Evolutionary conservation across 1,140 invertebrate species (phyloP).

Genomic region (Trichomalopsis sarcophagae): DNA sequence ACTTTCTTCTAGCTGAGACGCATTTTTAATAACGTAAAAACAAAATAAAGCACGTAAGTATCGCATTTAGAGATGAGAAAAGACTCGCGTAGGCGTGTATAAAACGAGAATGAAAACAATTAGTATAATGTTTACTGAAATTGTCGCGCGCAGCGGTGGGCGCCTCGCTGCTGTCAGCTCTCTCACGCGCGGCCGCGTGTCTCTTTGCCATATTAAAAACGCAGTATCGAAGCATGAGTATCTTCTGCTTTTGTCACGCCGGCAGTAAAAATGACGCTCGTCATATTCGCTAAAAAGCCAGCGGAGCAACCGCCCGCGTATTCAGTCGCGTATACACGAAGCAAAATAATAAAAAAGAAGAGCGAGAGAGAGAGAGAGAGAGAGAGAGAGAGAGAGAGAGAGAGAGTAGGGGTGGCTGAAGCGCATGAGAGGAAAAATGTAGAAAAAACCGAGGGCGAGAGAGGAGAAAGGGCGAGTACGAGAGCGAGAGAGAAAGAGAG

Average conservation of each 20-base stretch:
- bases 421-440: constrained; percentile 8
- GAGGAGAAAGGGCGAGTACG: not conserved
- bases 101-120: constrained; percentile 1
- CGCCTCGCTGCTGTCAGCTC: not conserved
- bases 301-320: not conserved
- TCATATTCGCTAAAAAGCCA: constrained; percentile 49
- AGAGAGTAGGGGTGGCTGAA: not conserved
- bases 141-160: constrained; percentile 19
- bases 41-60: not conserved
- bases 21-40: not conserved
- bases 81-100: not conserved
- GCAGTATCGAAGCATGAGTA: constrained; percentile 44
- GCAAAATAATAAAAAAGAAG: constrained; percentile 46
- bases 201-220: constrained; percentile 37
- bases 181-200: not conserved
- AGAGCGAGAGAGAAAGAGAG: too few relatives aligned
- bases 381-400: constrained; percentile 5
- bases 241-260: constrained; percentile 48
- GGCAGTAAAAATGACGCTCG: constrained; percentile 44
- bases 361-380: not conserved
- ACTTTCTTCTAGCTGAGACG: not conserved
- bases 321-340: not conserved
- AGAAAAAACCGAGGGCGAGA: not conserved
- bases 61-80: not conserved
- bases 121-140: constrained; percentile 21